Evolutionary conservation across 2,888 invertebrate species (phyloP).

Genomic region (Caenorhabditis sp.): DNA sequence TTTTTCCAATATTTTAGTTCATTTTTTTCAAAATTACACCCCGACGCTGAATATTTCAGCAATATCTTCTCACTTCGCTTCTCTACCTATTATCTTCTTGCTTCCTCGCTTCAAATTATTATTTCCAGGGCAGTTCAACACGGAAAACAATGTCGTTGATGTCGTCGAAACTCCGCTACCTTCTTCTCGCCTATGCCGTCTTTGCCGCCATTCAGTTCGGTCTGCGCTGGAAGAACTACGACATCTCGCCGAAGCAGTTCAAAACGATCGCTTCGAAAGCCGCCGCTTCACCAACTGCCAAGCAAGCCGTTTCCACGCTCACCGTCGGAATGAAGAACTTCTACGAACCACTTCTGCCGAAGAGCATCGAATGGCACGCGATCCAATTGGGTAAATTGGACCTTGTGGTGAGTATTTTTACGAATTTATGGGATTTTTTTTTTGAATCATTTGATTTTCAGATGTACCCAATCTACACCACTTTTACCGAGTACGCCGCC

Average conservation of each 20-base stretch:
- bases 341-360: slow-evolving; percentile 36
- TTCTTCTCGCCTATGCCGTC: slow-evolving; percentile 66
- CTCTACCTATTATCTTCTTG: no score
- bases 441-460: slow-evolving; percentile 21
- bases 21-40: neutral
- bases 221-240: slow-evolving; percentile 76
- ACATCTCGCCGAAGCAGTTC: slow-evolving; percentile 79
- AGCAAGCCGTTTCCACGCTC: slow-evolving; percentile 31
- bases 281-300: slow-evolving; percentile 46
- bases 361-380: slow-evolving; percentile 54
- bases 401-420: slow-evolving; percentile 40
- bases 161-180: slow-evolving; percentile 73
- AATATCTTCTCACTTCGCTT: neutral
- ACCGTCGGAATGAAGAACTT: slow-evolving; percentile 28
- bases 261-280: slow-evolving; percentile 73
- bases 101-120: no score
- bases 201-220: slow-evolving; percentile 66
- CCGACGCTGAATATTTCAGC: neutral
- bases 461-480: slow-evolving; percentile 68
- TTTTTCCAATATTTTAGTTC: no score
- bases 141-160: slow-evolving; percentile 73
- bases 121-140: slow-evolving; percentile 31
- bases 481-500: slow-evolving; percentile 79
- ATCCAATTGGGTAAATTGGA: slow-evolving; percentile 57
- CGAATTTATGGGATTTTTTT: no score